Percentiles rank a stretch among this genome's conserved stretches.
These are phyloP conservation scores for Melinaea marsaeus DNA, from an alignment of 2,888 invertebrate genomes.

Conservation along the genomic window DNA sequence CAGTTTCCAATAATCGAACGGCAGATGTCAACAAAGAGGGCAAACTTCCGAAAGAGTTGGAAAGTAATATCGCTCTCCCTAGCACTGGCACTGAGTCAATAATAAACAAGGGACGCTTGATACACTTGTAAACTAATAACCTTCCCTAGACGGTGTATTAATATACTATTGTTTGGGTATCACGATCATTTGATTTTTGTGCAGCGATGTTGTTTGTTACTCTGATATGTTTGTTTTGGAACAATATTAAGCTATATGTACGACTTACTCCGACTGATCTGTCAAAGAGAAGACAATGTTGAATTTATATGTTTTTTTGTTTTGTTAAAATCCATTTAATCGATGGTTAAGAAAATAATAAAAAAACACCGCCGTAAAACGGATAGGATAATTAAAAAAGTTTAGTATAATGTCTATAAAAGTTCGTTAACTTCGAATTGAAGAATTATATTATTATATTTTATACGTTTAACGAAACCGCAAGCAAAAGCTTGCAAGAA, in stretches of 20 bases:
- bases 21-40: slow-evolving; percentile 74
- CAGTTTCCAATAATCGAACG: slow-evolving; percentile 68
- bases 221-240: background rate
- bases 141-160: slow-evolving; percentile 58
- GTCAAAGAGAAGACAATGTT: too few species aligned
- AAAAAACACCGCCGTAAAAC: too few species aligned
- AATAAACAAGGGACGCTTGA: slow-evolving; percentile 72
- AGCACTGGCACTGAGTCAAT: slow-evolving; percentile 64
- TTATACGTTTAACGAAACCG: too few species aligned
- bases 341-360: too few species aligned
- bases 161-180: slow-evolving; percentile 39
- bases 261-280: too few species aligned
- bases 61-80: slow-evolving; percentile 62
- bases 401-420: too few species aligned
- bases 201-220: background rate
- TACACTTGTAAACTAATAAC: slow-evolving; percentile 78
- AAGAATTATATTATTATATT: too few species aligned
- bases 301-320: too few species aligned
- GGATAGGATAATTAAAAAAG: too few species aligned
- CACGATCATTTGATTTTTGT: slow-evolving; percentile 5
- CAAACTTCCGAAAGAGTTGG: slow-evolving; percentile 77
- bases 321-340: too few species aligned
- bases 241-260: slow-evolving; percentile 1
- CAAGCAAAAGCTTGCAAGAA: too few species aligned
- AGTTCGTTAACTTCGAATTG: too few species aligned